Percentiles rank a stretch among this genome's conserved stretches.
Evolutionary conservation across 2,113 vertebrate species (phyloP).

Genomic region (Regulus satrapa): DNA sequence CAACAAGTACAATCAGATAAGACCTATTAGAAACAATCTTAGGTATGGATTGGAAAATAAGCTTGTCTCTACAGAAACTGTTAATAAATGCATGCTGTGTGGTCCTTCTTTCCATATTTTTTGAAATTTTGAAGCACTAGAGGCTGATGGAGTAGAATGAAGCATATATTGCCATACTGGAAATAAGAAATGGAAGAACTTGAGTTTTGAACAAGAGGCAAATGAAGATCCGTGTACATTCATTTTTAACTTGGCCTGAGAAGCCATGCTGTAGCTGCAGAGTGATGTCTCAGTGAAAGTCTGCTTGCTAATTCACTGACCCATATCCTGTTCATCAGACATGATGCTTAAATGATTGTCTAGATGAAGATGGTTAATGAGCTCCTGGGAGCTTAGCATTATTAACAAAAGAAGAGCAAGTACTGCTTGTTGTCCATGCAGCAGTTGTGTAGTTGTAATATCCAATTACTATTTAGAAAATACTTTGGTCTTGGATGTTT

Average conservation of each 20-base stretch:
- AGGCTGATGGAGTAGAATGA: background rate
- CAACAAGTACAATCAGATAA: background rate
- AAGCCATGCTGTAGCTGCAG: background rate
- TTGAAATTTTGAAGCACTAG: background rate
- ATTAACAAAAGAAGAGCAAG: background rate
- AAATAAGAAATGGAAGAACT: background rate
- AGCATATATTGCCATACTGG: background rate
- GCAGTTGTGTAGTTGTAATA: background rate
- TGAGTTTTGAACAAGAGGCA: background rate
- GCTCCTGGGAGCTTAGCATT: background rate
- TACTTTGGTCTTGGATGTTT: background rate
- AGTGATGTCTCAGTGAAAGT: background rate
- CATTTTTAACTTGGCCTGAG: background rate
- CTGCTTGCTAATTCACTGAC: background rate
- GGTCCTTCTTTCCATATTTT: background rate
- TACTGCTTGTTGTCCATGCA: background rate
- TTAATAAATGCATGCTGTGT: background rate
- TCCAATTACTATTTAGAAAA: slow-evolving; percentile 1
- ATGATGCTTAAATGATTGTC: background rate
- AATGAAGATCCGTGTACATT: background rate
- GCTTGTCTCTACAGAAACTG: background rate
- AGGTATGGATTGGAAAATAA: background rate
- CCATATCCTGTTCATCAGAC: background rate
- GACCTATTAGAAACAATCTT: background rate
- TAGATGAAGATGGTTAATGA: slow-evolving; percentile 12